Evolutionary conservation across 2,797 vertebrate species (phyloP).

Genomic region (Semotilus atromaculatus): DNA sequence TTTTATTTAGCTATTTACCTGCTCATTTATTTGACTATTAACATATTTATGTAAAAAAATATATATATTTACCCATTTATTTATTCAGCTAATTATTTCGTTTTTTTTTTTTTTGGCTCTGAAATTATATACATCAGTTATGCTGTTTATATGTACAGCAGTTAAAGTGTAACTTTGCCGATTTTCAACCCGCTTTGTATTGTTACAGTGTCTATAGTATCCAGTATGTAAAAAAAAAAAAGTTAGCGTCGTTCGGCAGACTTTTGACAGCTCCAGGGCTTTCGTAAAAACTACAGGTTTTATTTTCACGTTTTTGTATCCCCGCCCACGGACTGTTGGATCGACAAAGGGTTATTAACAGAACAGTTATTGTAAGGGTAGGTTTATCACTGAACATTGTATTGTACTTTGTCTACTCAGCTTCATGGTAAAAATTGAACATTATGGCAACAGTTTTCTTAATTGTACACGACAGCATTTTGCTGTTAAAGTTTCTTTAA

Average conservation of each 20-base stretch:
- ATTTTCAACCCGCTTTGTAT: not conserved
- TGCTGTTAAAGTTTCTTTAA: too few species aligned
- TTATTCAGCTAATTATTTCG: not conserved
- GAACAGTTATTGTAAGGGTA: too few species aligned
- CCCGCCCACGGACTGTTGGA: not conserved
- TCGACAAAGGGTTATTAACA: not conserved
- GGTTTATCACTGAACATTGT: not conserved
- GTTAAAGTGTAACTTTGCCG: not conserved
- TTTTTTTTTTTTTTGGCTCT: not conserved
- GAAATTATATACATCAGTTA: too few species aligned
- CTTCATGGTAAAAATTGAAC: not conserved
- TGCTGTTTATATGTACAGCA: not conserved
- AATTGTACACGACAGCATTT: too few species aligned
- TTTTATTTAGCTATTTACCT: not conserved
- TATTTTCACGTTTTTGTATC: not conserved
- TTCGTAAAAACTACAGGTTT: not conserved
- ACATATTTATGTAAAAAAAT: not conserved
- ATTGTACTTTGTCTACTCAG: not conserved
- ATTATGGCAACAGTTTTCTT: too few species aligned
- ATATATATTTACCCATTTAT: not conserved
- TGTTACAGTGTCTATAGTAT: not conserved
- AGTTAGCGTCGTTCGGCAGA: fast-evolving
- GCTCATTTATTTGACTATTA: not conserved
- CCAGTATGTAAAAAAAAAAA: not conserved
- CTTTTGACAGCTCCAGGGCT: not conserved